phyloP scores from a whole-genome alignment of 2,888 invertebrate genomes.

The Rhagophthalmus giganteus region DNA sequence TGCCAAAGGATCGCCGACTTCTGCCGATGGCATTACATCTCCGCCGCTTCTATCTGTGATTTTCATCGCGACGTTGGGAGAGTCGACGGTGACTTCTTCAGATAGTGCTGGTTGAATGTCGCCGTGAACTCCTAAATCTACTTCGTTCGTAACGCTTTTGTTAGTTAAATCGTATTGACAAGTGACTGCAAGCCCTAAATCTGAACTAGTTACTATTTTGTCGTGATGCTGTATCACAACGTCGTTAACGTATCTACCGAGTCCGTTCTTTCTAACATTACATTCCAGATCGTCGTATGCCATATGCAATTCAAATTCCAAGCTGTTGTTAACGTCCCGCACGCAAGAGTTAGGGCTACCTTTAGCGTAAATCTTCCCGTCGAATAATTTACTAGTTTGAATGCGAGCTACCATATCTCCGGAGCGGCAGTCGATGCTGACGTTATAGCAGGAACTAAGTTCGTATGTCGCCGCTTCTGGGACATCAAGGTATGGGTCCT shows the following conservation, averaged over 20 bases:
- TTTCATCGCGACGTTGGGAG: constrained; percentile 93
- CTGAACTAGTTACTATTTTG: constrained; percentile 91
- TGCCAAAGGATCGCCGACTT: constrained; percentile 90
- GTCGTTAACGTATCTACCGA: constrained; percentile 79
- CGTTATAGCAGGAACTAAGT: constrained; percentile 91
- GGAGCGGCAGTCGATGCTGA: constrained; percentile 88
- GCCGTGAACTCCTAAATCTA: constrained; percentile 85
- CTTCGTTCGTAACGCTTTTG: constrained; percentile 91
- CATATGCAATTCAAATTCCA: constrained; percentile 91
- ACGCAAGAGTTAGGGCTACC: constrained; percentile 92
- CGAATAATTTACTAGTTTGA: constrained; percentile 88
- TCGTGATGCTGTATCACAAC: constrained; percentile 95
- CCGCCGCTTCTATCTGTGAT: constrained; percentile 83
- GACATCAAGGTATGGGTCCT: constrained; percentile 88
- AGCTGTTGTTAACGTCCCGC: constrained; percentile 81
- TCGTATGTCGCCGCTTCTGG: constrained; percentile 92
- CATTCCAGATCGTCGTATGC: constrained; percentile 91
- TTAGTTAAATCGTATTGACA: constrained; percentile 94
- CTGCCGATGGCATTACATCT: constrained; percentile 83
- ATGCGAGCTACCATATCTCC: constrained; percentile 93
- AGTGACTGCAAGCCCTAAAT: constrained; percentile 89
- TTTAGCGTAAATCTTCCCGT: constrained; percentile 93
- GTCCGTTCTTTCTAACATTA: constrained; percentile 86
- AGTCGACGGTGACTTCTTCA: constrained; percentile 90
- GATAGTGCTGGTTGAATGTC: constrained; percentile 83